Evolutionary conservation across 2,888 invertebrate species (phyloP).

Genomic region (Drosophila recens): DNA sequence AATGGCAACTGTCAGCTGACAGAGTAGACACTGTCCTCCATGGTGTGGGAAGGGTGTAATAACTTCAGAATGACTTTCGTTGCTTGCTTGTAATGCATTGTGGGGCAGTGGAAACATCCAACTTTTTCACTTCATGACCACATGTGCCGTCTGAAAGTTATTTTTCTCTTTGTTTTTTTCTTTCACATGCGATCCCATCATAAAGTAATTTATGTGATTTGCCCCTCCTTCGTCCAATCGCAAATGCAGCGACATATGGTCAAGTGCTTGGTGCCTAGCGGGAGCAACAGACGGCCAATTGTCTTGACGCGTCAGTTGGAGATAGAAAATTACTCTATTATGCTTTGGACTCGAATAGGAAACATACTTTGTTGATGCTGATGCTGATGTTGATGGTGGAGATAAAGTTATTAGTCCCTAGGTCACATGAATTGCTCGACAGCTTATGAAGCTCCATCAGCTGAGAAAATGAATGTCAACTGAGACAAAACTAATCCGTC

Average conservation of each 20-base stretch:
- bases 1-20: conserved; percentile 60
- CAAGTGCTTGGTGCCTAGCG: conserved; percentile 17
- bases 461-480: conserved; percentile 64
- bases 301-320: conserved; percentile 58
- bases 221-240: conserved; percentile 55
- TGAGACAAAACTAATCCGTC: conserved; percentile 67
- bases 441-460: conserved; percentile 29
- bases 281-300: conserved; percentile 52
- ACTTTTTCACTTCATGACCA: conserved; percentile 67
- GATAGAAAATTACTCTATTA: conserved; percentile 73
- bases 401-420: conserved; percentile 72
- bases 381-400: conserved; percentile 34
- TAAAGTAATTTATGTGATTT: conserved; percentile 81
- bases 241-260: conserved; percentile 76
- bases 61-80: conserved; percentile 80
- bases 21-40: conserved; percentile 36
- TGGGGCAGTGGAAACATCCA: conserved; percentile 41
- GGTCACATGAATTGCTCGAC: conserved; percentile 29
- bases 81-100: conserved; percentile 71
- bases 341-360: conserved; percentile 47
- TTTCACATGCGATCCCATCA: conserved; percentile 69
- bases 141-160: conserved; percentile 70
- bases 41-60: conserved; percentile 52
- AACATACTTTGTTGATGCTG: conserved; percentile 46
- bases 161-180: conserved; percentile 11